A percentile compares a stretch with the other conserved stretches of the same genome.
phyloP scores from a whole-genome alignment of 2,888 invertebrate species.

The Ormyrus pomaceus region DNA sequence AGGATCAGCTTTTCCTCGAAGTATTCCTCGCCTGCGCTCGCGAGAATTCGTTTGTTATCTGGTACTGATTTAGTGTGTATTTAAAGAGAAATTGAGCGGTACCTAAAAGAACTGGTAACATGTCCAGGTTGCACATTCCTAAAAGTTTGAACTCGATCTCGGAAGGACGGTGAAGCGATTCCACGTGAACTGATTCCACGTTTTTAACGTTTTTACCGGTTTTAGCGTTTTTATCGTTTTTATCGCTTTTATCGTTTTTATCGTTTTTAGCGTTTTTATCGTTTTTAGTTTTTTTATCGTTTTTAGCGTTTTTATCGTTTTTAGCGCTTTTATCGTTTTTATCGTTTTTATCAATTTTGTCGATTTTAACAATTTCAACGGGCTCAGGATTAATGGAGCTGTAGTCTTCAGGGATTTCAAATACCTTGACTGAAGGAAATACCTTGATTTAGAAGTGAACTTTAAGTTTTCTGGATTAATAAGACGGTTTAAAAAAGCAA shows the following conservation, averaged over 20 bases:
- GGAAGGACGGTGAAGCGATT: neutral
- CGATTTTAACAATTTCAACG: too few species aligned
- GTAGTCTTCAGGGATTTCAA: constrained; percentile 32
- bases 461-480: neutral
- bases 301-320: neutral
- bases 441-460: neutral
- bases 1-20: constrained; percentile 62
- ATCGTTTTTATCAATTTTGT: neutral
- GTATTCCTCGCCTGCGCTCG: constrained; percentile 60
- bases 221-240: constrained; percentile 9
- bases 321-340: neutral
- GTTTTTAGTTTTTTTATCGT: neutral
- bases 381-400: neutral
- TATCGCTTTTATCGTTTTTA: neutral
- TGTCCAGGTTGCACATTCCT: constrained; percentile 66
- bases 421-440: constrained; percentile 35
- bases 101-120: constrained; percentile 67
- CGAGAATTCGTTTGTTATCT: too few species aligned
- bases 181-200: neutral
- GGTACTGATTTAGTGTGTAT: accelerated
- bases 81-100: neutral
- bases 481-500: too few species aligned
- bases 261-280: neutral
- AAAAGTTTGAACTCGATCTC: constrained; percentile 41
- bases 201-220: neutral